Evolutionary conservation across 2,888 invertebrate species (phyloP), one percentile per base, ranked within the genome.

Genomic region (Hymenopus coronatus): DNA sequence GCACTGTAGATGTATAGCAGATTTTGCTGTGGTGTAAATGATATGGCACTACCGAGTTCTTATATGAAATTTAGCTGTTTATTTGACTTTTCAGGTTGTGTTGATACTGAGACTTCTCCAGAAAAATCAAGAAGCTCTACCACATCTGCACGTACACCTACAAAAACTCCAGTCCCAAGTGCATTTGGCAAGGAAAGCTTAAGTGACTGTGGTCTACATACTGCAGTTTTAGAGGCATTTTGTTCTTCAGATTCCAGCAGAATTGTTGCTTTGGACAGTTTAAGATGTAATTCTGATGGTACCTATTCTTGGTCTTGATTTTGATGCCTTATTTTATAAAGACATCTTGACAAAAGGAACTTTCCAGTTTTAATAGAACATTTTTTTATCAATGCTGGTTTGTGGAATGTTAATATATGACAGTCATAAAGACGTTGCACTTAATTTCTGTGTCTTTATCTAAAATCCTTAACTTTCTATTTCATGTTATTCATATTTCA

Each of bases 171-270:
- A 91, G 87, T 89, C 28, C 91, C 92, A 6, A 91, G 93, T 92
- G 96, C 97, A 1, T 98, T 98, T 93, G 96, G 96, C 87, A 95
- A 96, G 92, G 97, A 97, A 93, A 98, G 97, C 93, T 94, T 98
- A n/a, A 97, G 97, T 0, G 98, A 98, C 93, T 98, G 98, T 92
- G 98, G 98, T 9, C 94, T 98, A 54, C 95, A 94, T 90, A 93
- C 94, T 12, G 93, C 94, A 33, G 94, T 96, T 92, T 93, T 97
- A n/a, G 94, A 95, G 91, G 94, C 95, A 89, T 96, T 97, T 93
- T 97, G 97, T 92, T 94, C 94, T 0, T 92, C 95, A 1, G 95
- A 96, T 92, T 93, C 94, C 0, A 92, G 92, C 27, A 91, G 94
- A 14, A 93, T 96, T 27, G 93, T 94, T 91, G 93, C 94, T 85